A percentile compares a stretch with the other conserved stretches of the same genome.
phyloP scores from a whole-genome alignment of 2,797 vertebrate genomes.

The Lepus townsendii region DNA sequence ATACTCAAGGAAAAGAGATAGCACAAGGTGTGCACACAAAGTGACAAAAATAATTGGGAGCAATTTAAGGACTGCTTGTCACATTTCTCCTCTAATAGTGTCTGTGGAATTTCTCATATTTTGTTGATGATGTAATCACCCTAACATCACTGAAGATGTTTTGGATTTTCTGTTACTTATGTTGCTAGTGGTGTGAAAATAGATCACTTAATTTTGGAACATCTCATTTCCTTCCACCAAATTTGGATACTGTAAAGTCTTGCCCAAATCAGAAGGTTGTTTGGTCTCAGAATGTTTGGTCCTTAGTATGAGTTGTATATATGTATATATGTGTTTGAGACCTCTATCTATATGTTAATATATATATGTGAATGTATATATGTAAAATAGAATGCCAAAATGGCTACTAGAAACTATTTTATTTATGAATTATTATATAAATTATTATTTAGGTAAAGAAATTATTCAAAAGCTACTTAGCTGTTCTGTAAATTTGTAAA shows the following conservation, averaged over 20 bases:
- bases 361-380: not conserved
- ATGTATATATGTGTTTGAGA: no score
- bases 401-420: not conserved
- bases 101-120: not conserved
- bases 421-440: not conserved
- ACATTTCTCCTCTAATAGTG: not conserved
- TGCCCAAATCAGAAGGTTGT: not conserved
- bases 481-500: not conserved
- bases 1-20: not conserved
- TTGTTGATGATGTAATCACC: not conserved
- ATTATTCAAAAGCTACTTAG: not conserved
- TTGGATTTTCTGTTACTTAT: slow-evolving; percentile 13
- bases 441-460: not conserved
- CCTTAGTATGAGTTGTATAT: not conserved
- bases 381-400: not conserved
- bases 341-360: no score
- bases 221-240: not conserved
- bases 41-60: not conserved
- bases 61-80: not conserved
- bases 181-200: not conserved
- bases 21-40: not conserved
- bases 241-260: not conserved
- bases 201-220: not conserved
- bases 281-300: not conserved
- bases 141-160: not conserved